Evolutionary conservation across 2,113 vertebrate genomes (phyloP).

Genomic region (Lampris megalopsis): DNA sequence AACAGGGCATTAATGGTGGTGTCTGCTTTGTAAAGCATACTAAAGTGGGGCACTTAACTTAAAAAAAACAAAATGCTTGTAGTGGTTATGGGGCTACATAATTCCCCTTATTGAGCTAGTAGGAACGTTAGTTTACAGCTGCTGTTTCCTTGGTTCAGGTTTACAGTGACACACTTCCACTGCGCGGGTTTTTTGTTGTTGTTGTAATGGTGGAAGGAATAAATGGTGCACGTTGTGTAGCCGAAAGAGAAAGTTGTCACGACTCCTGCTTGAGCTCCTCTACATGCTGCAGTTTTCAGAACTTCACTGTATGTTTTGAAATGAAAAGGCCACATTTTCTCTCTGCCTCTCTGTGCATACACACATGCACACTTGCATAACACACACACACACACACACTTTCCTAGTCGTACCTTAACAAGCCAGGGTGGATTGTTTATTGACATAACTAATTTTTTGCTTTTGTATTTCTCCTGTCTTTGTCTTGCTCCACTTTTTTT

Average conservation of each 20-base stretch:
- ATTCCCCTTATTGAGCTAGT: no score
- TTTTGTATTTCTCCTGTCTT: no score
- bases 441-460: slow-evolving; percentile 1
- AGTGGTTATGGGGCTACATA: no score
- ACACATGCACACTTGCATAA: not conserved
- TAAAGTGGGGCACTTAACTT: slow-evolving; percentile 79
- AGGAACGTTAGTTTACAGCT: no score
- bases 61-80: slow-evolving; percentile 54
- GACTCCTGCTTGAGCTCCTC: slow-evolving; percentile 21
- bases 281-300: slow-evolving; percentile 76
- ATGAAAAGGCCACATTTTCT: slow-evolving; percentile 54
- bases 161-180: no score
- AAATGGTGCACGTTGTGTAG: no score
- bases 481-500: not conserved
- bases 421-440: slow-evolving; percentile 1
- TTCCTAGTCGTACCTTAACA: not conserved
- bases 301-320: slow-evolving; percentile 68
- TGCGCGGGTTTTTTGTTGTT: no score
- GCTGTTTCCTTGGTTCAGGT: no score
- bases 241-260: no score
- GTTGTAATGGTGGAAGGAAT: no score
- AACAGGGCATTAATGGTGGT: slow-evolving; percentile 66
- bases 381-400: not conserved
- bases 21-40: slow-evolving; percentile 72
- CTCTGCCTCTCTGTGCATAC: slow-evolving; percentile 1